Conservation (phyloP, 2,888 invertebrate species). For the Lampropteryx suffumata region DNA sequence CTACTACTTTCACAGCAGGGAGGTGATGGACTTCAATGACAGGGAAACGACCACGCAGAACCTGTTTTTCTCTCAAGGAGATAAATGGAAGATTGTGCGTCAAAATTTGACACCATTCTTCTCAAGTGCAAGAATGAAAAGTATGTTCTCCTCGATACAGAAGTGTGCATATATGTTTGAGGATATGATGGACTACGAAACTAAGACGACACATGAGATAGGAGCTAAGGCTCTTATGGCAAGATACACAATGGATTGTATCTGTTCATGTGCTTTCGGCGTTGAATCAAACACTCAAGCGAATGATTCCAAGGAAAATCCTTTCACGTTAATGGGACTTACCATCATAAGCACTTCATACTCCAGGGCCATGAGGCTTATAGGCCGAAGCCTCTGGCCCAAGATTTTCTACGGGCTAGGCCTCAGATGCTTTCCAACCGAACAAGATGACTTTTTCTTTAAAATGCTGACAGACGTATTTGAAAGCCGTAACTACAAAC, state of each 20-base stretch:
- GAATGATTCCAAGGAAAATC: conserved; percentile 35
- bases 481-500: conserved; percentile 38
- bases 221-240: conserved; percentile 36
- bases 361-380: conserved; percentile 29
- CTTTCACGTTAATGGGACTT: conserved; percentile 41
- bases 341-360: conserved; percentile 34
- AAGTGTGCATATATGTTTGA: conserved; percentile 38
- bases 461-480: conserved; percentile 44
- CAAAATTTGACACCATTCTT: conserved; percentile 44
- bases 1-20: conserved; percentile 42
- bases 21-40: conserved; percentile 32
- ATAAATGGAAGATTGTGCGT: conserved; percentile 42
- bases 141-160: conserved; percentile 45
- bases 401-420: conserved; percentile 44
- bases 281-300: conserved; percentile 45
- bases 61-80: conserved; percentile 41
- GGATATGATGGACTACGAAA: conserved; percentile 33
- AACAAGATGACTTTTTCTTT: conserved; percentile 41
- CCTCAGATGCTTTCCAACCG: conserved; percentile 33
- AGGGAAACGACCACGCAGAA: conserved; percentile 38
- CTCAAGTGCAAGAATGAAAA: conserved; percentile 42
- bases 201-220: conserved; percentile 18
- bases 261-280: conserved; percentile 46
- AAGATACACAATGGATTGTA: conserved; percentile 47
- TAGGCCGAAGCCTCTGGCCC: conserved; percentile 45